These are phyloP conservation scores for Taenaris catops DNA, from an alignment of 2,888 invertebrate genomes.

Conservation along the genomic window DNA sequence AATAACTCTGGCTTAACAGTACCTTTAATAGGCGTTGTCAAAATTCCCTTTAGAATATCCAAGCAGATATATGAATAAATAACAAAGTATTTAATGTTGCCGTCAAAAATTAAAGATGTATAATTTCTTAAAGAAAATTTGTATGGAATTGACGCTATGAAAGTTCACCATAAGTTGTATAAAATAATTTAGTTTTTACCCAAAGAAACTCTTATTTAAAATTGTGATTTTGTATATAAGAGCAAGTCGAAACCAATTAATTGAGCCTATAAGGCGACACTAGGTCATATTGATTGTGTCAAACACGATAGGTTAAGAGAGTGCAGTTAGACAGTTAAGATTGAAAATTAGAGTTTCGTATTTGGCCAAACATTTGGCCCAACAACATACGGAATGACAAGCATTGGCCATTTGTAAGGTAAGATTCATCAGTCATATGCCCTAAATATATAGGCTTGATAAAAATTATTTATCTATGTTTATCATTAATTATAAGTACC, in stretches of 20 bases:
- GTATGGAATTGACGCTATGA: conserved; percentile 1
- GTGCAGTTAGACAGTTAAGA: conserved; percentile 3
- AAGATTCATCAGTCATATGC: no score
- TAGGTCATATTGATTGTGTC: conserved; percentile 32
- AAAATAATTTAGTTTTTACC: conserved; percentile 23
- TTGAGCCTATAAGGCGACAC: conserved; percentile 30
- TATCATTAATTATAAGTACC: no score
- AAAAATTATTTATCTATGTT: no score
- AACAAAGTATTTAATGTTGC: no score
- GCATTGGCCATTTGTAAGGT: no score
- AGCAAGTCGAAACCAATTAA: conserved; percentile 24
- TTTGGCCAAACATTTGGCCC: conserved; percentile 7
- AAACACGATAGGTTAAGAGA: conserved; percentile 31
- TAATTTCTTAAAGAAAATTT: background rate
- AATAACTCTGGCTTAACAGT: no score
- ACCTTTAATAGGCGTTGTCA: no score
- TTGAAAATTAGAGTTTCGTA: background rate
- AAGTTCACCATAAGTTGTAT: conserved; percentile 1
- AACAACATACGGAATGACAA: background rate
- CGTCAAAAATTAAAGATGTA: no score
- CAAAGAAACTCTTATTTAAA: conserved; percentile 29
- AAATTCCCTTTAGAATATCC: no score
- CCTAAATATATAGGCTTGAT: no score
- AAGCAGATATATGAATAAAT: no score
- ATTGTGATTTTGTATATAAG: conserved; percentile 29